These are phyloP conservation scores for Chaetodon auriga DNA, from an alignment of 2,113 vertebrate genomes.

Conservation along the genomic window DNA sequence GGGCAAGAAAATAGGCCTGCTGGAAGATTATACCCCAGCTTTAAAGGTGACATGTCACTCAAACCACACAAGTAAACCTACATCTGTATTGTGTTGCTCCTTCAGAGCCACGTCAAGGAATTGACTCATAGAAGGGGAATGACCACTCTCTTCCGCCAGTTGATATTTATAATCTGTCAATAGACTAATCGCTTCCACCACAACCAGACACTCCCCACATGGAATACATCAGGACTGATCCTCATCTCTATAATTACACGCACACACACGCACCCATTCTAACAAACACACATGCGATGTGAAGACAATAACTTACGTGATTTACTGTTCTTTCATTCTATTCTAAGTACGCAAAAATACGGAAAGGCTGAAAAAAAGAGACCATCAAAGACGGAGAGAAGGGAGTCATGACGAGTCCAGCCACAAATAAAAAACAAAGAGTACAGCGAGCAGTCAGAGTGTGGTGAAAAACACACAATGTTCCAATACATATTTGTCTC, in stretches of 20 bases:
- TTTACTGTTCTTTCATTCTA: slow-evolving; percentile 18
- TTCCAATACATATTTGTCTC: slow-evolving; percentile 65
- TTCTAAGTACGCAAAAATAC: slow-evolving; percentile 21
- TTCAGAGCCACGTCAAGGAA: slow-evolving; percentile 16
- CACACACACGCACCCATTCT: slow-evolving; percentile 16
- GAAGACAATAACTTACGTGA: slow-evolving; percentile 8
- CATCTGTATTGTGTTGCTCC: slow-evolving; percentile 14
- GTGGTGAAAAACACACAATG: slow-evolving; percentile 31
- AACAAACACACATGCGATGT: slow-evolving; percentile 11
- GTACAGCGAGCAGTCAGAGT: slow-evolving; percentile 13
- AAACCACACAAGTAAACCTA: slow-evolving; percentile 16
- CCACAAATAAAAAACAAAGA: slow-evolving; percentile 20
- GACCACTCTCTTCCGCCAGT: slow-evolving; percentile 15
- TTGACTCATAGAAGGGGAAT: slow-evolving; percentile 36
- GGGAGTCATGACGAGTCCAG: slow-evolving; percentile 19
- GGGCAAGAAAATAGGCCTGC: neutral
- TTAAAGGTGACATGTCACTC: slow-evolving; percentile 10
- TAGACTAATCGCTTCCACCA: slow-evolving; percentile 50
- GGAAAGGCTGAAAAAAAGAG: neutral
- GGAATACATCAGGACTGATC: slow-evolving; percentile 47
- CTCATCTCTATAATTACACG: slow-evolving; percentile 47
- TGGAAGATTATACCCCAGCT: neutral
- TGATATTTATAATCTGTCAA: slow-evolving; percentile 55
- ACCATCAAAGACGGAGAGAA: neutral
- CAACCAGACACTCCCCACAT: slow-evolving; percentile 43